Percentiles rank a stretch among this genome's conserved stretches.
phyloP scores from a whole-genome alignment of 2,113 vertebrate genomes.

The Alouatta palliata region DNA sequence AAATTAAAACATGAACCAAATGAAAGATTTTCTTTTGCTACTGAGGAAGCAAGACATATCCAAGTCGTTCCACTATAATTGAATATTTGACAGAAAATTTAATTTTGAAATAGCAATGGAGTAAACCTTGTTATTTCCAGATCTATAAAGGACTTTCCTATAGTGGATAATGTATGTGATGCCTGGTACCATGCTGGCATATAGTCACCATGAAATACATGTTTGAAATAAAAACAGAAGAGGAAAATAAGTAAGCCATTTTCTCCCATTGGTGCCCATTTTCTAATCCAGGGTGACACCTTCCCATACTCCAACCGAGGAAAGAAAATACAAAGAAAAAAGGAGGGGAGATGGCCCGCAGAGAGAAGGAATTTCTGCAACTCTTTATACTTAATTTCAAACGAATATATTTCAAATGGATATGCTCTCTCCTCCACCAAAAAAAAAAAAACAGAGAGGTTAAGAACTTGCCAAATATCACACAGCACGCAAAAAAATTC shows the following conservation, averaged over 20 bases:
- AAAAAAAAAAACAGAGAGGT: neutral
- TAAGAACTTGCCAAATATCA: no score
- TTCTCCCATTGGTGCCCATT: neutral
- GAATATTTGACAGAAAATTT: neutral
- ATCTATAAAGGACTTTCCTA: neutral
- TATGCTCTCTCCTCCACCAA: neutral
- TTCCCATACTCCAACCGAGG: neutral
- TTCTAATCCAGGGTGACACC: neutral
- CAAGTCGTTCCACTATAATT: neutral
- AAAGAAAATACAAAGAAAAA: neutral
- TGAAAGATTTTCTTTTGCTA: neutral
- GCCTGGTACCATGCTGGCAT: neutral
- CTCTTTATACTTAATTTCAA: no score
- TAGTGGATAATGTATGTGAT: neutral
- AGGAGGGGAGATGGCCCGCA: neutral
- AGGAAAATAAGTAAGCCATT: neutral
- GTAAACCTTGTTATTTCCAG: neutral
- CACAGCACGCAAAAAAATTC: neutral
- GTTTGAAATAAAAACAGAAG: neutral
- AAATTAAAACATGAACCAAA: neutral
- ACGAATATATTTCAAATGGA: no score
- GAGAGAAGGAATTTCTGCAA: neutral
- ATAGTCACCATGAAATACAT: neutral
- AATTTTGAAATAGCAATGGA: neutral
- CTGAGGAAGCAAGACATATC: neutral